Conservation (phyloP, 2,888 invertebrate genomes). For the Portevinia maculata region DNA sequence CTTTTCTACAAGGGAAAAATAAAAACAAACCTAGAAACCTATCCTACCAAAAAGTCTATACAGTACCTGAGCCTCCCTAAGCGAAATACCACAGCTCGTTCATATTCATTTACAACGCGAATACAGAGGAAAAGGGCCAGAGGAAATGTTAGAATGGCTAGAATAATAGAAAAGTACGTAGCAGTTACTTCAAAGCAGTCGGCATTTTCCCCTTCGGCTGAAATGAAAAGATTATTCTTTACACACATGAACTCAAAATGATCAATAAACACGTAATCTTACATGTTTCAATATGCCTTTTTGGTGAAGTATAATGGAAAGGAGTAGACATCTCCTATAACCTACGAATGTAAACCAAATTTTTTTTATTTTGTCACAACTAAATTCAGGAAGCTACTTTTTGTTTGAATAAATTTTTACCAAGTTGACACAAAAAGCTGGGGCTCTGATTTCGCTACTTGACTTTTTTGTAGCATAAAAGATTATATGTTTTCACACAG, state of each 20-base stretch:
- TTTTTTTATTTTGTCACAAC: constrained; percentile 75
- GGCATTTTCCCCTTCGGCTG: constrained; percentile 63
- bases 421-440: neutral
- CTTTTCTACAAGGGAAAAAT: no score
- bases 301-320: neutral
- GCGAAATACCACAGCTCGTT: constrained; percentile 86
- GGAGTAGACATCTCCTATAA: neutral
- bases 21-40: neutral
- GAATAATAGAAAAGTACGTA: constrained; percentile 75
- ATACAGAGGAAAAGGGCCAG: constrained; percentile 77
- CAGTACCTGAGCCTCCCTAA: constrained; percentile 82
- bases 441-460: no score
- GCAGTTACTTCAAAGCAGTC: constrained; percentile 74
- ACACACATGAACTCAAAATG: neutral
- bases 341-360: neutral
- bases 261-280: neutral
- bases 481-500: no score
- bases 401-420: neutral
- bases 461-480: no score
- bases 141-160: constrained; percentile 78
- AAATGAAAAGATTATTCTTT: neutral
- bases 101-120: constrained; percentile 84
- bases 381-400: neutral
- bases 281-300: constrained; percentile 37
- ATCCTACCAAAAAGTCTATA: neutral